Conservation (phyloP, 2,888 invertebrate species). For the Thecocarcelia acutangulata region DNA sequence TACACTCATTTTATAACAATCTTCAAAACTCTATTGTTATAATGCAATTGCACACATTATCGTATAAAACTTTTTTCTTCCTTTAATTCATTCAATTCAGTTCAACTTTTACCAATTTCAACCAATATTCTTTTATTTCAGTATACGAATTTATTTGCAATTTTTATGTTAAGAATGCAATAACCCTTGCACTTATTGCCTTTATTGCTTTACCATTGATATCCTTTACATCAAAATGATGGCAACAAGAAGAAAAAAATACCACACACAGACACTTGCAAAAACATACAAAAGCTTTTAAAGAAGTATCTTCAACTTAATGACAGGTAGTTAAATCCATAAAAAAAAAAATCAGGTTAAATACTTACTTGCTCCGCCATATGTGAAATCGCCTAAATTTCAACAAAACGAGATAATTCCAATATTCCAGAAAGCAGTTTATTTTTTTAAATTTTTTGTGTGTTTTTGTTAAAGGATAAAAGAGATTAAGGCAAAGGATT, state of each 20-base stretch:
- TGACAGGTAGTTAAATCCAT: slow-evolving; percentile 66
- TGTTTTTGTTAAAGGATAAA: too few species aligned
- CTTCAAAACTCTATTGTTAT: slow-evolving; percentile 32
- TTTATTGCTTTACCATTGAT: slow-evolving; percentile 33
- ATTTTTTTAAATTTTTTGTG: too few species aligned
- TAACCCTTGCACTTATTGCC: slow-evolving; percentile 62
- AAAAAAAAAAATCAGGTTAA: slow-evolving; percentile 19
- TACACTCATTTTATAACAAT: neutral
- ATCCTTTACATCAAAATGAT: slow-evolving; percentile 35
- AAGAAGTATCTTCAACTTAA: slow-evolving; percentile 51
- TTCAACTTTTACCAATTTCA: slow-evolving; percentile 1
- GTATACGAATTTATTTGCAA: slow-evolving; percentile 43
- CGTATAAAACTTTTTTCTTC: slow-evolving; percentile 33
- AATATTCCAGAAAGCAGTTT: slow-evolving; percentile 37
- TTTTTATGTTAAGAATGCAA: slow-evolving; percentile 63
- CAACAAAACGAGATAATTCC: slow-evolving; percentile 31
- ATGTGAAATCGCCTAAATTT: slow-evolving; percentile 86
- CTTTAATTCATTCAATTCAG: slow-evolving; percentile 22
- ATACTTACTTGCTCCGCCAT: slow-evolving; percentile 88
- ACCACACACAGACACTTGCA: neutral
- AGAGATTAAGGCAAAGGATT: slow-evolving; percentile 42
- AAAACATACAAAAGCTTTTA: slow-evolving; percentile 56
- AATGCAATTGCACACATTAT: slow-evolving; percentile 58
- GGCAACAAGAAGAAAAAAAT: neutral
- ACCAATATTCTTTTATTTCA: slow-evolving; percentile 19